Evolutionary conservation across 1,140 invertebrate species (phyloP), one percentile per base, ranked within the genome.

Genomic region (Coelopa frigida): DNA sequence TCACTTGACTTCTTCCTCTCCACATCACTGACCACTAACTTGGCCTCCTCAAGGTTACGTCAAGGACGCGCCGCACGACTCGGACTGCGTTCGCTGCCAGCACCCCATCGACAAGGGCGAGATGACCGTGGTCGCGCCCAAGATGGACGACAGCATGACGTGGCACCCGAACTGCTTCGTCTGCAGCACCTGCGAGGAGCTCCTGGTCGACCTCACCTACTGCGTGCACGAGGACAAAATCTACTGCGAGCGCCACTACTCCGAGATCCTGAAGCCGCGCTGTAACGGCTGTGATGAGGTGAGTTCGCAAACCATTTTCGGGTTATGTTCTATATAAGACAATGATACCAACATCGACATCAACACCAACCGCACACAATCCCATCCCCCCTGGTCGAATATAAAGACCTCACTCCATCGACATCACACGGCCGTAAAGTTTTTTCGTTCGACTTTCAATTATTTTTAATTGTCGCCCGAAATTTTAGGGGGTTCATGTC

Each of bases 211-310:
- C 70, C 77, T 96, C 37, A 89, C 89, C 14, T 95, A 96, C 71
- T 96, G 93, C 64, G 82, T 87, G 35, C 79, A 88, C 62, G 86
- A 93, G 49, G 87, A 87, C 46, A 77, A 78, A 41, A 75, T 94
- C 29, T 95, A 85, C 70, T 96, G 93, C 70, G 90, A 94, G 64
- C 77, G 93, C 42, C 93, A 96, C 71, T 96, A 94, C 70, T 90
- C 91, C 12, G 91, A 96, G 71, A 79, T 87, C 59, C 74, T 94
- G 53, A 94, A 94, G 70, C 90, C 92, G 3, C 74, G 93, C 59
- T 96, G 93, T 69, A 78, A 87, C 27, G 88, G 89, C 50, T 96
- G 93, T 73, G 92, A 96, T 75, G 92, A 96, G 84, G 91, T 96
- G 70, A 81, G 84, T 78, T 4, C 18, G n/a, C n/a, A n/a, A n/a